These are phyloP conservation scores for Bostrychus sinensis DNA, from an alignment of 2,113 vertebrate species.

Conservation along the genomic window DNA sequence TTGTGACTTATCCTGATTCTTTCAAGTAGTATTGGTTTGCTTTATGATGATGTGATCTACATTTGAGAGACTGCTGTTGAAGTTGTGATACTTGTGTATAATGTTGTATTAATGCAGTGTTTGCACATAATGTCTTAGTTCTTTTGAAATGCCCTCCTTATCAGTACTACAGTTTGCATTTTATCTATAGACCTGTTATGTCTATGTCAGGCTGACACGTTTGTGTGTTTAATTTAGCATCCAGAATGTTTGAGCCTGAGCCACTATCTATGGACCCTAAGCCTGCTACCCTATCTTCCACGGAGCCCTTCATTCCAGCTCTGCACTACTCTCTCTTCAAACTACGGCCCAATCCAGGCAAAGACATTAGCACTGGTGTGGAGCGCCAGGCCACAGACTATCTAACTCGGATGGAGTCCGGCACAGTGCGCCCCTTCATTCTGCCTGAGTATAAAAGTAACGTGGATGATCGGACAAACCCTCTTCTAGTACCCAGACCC, in stretches of 20 bases:
- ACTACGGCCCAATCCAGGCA: conserved; percentile 81
- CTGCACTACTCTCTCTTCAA: conserved; percentile 85
- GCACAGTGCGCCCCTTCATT: conserved; percentile 80
- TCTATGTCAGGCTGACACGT: neutral
- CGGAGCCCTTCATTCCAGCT: conserved; percentile 82
- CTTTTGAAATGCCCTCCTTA: neutral
- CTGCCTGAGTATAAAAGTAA: conserved; percentile 79
- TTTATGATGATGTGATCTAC: neutral
- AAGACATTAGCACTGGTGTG: conserved; percentile 81
- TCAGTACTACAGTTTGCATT: neutral
- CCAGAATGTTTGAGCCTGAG: conserved; percentile 60
- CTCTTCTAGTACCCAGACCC: conserved; percentile 75
- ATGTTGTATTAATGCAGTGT: too few relatives aligned
- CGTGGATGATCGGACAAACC: conserved; percentile 83
- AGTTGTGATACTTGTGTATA: too few relatives aligned
- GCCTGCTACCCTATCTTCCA: conserved; percentile 48
- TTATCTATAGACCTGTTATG: neutral
- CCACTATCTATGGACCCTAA: conserved; percentile 59
- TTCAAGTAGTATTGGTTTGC: neutral
- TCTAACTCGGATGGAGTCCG: conserved; percentile 79
- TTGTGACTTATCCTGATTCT: neutral
- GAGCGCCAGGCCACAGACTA: conserved; percentile 86
- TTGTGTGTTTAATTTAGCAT: conserved; percentile 39
- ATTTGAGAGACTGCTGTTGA: neutral
- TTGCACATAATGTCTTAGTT: neutral